Evolutionary conservation across 2,888 invertebrate species (phyloP).

Genomic region (Agrilus cyanescens): DNA sequence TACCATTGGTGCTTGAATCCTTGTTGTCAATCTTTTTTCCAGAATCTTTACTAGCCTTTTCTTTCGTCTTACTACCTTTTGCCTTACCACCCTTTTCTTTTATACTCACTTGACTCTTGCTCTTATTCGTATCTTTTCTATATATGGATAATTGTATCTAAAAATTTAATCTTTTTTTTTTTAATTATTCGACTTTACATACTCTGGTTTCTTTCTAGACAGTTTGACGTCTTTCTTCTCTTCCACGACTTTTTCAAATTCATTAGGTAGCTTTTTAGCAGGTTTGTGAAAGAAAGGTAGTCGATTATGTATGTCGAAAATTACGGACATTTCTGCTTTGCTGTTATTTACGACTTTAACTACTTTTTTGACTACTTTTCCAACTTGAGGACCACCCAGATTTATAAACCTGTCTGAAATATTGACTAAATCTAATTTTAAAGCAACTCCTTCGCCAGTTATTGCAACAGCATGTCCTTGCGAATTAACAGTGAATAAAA

Average conservation of each 20-base stretch:
- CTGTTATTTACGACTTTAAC: slow-evolving; percentile 49
- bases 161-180: background rate
- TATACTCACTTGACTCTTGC: background rate
- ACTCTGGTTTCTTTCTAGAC: background rate
- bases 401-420: slow-evolving; percentile 32
- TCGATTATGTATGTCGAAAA: slow-evolving; percentile 41
- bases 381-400: slow-evolving; percentile 34
- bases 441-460: slow-evolving; percentile 42
- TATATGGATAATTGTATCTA: background rate
- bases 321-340: slow-evolving; percentile 41
- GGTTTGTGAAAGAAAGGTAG: slow-evolving; percentile 27
- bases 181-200: slow-evolving; percentile 3
- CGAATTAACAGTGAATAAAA: slow-evolving; percentile 45
- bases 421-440: slow-evolving; percentile 30
- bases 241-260: slow-evolving; percentile 17
- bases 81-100: slow-evolving; percentile 11
- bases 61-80: slow-evolving; percentile 8
- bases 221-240: background rate
- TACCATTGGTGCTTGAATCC: slow-evolving; percentile 11
- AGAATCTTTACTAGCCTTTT: slow-evolving; percentile 6
- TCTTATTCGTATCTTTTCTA: slow-evolving; percentile 1
- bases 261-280: slow-evolving; percentile 17
- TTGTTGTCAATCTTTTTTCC: slow-evolving; percentile 7
- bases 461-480: slow-evolving; percentile 41
- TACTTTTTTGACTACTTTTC: slow-evolving; percentile 39